Evolutionary conservation across 2,797 vertebrate genomes (phyloP), one percentile per base, ranked within the genome.

Genomic region (Leptatherina wallacei): DNA sequence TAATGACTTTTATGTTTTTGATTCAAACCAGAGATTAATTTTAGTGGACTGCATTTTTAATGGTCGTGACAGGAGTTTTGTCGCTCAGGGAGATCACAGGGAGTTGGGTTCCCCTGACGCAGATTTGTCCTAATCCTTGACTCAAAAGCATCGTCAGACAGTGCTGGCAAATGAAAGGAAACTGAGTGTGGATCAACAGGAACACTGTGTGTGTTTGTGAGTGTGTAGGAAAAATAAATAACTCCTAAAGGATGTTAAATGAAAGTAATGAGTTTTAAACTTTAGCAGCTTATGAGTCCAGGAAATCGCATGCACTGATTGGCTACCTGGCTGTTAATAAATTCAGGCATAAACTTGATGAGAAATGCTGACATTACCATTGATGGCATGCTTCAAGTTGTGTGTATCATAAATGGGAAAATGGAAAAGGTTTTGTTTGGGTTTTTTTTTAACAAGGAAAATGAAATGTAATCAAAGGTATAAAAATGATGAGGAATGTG

Each of bases 41-140:
- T 83, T 73, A 77, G 65, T 74, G 85, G 72, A 77, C 83, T 77
- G 74, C 68, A 36, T 82, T 78, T 80, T 82, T 76, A 81, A 79
- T 85, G 64, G 61, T 84, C 76, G 72, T 73, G 63, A 80, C 75
- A 57, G 42, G 54, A 2, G 7, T 55, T 85, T 85, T 86, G 75
- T 89, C 61, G 3, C 77, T 75, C 60, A 54, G 66, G 83, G 58
- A 77, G 75, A 89, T 86, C 83, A 81, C 71, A 85, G 67, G 30
- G 61, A 82, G 65, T 58, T 71, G 42, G 58, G 59, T 36, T 89
- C 86, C 77, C 77, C 72, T 74, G 73, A 76, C 73, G 42, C 71
- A 88, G 76, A 79, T 88, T 88, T 70, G 80, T 57, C 59, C 69
- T 88, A 73, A 88, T 85, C 82, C 79, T 75, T 54, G 58, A 73